Evolutionary conservation across 2,113 vertebrate genomes (phyloP), one percentile per base, ranked within the genome.

Genomic region (Brachypteracias leptosomus): DNA sequence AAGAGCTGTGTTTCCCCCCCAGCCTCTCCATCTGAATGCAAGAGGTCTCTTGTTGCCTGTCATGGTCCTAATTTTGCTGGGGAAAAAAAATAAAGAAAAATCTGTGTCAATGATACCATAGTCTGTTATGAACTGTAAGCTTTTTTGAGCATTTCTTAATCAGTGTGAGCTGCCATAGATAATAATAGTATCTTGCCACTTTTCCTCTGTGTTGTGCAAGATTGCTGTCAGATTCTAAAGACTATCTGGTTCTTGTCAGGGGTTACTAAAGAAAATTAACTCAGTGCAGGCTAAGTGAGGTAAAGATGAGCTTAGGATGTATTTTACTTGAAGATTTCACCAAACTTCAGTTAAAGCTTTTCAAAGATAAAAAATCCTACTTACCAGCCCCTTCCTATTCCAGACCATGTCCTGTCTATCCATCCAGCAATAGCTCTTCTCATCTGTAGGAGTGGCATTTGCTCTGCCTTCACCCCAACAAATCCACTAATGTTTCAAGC

Each of bases 141-240:
- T 76, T 93, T 90, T 92, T 91, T 67, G 13, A 90, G 38, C 35
- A 16, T 85, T 93, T 93, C 68, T 79, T 72, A 49, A 62, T 94
- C 44, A 38, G 67, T 68, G 82, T 92, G 63, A 58, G 44, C 63
- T 92, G 66, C 40, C 66, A 61, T 10, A 61, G 75, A 35, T 61
- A 77, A 85, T 88, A 85, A 72, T 38, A 92, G 54, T 85, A 73
- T 88, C 62, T 67, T 36, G 12, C 4, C 14, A 17, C 28, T 83
- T 61, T 40, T 59, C 11, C 71, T 88, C 76, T 89, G 61, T 29
- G 22, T 57, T 16, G 16, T 75, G 36, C 14, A 29, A 88, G 62
- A 52, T 61, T 65, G 58, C 79, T 88, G 62, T 88, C 62, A 57
- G 20, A 63, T 82, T 74, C 52, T 82, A 65, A 82, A 72, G 82